A percentile compares a stretch with the other conserved stretches of the same genome.
Evolutionary conservation across 2,888 invertebrate species (phyloP).

Genomic region (Eudemis profundana): DNA sequence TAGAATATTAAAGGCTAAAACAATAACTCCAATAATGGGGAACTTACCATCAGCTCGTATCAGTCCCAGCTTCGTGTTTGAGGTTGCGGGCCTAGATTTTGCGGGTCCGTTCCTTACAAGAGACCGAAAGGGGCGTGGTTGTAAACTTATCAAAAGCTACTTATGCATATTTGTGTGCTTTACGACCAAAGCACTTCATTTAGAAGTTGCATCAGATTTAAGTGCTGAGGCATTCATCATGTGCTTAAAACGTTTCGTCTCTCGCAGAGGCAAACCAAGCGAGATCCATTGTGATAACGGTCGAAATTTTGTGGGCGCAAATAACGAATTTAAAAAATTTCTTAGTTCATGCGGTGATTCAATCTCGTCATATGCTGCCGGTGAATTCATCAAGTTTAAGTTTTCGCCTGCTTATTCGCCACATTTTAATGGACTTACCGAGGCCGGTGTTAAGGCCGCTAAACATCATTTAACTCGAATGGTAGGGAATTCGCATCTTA

Average conservation of each 20-base stretch:
- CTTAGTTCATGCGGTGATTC: background rate
- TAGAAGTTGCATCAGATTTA: background rate
- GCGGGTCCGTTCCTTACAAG: no score
- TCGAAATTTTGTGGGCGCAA: constrained; percentile 1
- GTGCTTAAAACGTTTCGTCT: background rate
- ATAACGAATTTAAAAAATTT: constrained; percentile 4
- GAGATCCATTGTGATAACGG: background rate
- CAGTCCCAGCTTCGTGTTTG: background rate
- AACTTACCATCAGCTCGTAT: background rate
- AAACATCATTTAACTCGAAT: background rate
- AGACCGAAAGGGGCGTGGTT: no score
- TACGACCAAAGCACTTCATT: no score
- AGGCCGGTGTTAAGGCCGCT: background rate
- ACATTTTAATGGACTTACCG: no score
- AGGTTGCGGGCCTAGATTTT: no score
- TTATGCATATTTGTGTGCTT: no score
- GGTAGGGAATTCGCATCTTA: background rate
- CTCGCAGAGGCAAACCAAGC: background rate
- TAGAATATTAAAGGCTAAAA: background rate
- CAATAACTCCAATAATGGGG: background rate
- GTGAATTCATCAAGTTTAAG: no score
- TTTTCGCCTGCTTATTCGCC: no score
- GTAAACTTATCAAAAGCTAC: no score
- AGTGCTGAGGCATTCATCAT: background rate
- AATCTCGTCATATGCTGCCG: no score